A percentile compares a stretch with the other conserved stretches of the same genome.
phyloP scores from a whole-genome alignment of 1,140 invertebrate species.

The Aphaenogaster ashmeadi region DNA sequence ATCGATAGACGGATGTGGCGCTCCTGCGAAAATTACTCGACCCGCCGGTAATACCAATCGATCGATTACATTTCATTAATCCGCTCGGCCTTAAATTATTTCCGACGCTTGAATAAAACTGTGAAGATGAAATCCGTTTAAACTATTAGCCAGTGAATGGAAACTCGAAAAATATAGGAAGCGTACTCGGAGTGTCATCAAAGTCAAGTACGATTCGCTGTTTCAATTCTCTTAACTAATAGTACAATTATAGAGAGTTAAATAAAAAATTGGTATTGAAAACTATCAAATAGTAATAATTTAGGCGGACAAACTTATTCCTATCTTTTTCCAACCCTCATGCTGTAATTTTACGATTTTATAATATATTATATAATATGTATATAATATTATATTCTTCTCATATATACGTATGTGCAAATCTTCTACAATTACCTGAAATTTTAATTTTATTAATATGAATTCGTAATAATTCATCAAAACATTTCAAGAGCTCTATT shows the following conservation, averaged over 20 bases:
- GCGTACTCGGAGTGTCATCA: neutral
- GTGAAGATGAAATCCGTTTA: constrained; percentile 39
- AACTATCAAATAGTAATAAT: neutral
- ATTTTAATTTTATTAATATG: constrained; percentile 16
- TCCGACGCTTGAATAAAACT: constrained; percentile 26
- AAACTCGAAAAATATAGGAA: neutral
- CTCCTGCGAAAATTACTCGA: constrained; percentile 64
- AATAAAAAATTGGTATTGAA: neutral
- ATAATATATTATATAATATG: too few relatives aligned
- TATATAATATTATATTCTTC: neutral
- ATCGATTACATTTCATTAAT: constrained; percentile 66
- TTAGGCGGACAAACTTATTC: neutral
- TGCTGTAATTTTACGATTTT: neutral
- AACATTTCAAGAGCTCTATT: neutral
- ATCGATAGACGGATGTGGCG: constrained; percentile 40
- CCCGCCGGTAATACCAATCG: constrained; percentile 33
- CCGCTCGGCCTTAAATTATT: constrained; percentile 36
- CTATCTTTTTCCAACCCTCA: neutral
- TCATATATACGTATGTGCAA: neutral
- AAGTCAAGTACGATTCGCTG: neutral
- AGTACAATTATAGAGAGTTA: neutral
- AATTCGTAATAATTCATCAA: neutral
- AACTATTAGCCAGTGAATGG: constrained; percentile 13
- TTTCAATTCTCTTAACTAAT: neutral
- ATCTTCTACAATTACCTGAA: neutral